phyloP scores from a whole-genome alignment of 2,113 vertebrate species.

The Apaloderma vittatum region DNA sequence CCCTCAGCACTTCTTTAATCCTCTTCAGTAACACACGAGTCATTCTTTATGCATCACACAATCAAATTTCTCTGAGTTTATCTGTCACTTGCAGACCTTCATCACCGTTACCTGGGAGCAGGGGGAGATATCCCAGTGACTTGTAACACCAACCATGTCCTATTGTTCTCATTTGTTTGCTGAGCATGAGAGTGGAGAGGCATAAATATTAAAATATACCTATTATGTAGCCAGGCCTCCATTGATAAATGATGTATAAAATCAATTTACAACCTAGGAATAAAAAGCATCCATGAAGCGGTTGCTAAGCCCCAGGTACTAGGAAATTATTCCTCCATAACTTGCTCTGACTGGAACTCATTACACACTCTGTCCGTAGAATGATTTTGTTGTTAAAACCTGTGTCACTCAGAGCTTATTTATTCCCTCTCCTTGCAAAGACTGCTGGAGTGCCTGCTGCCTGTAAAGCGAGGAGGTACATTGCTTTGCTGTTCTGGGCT shows the following conservation, averaged over 20 bases:
- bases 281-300: constrained; percentile 59
- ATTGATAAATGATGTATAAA: constrained; percentile 80
- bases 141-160: constrained; percentile 37
- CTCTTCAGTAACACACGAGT: neutral
- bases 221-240: constrained; percentile 68
- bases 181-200: neutral
- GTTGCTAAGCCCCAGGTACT: constrained; percentile 46
- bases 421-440: neutral
- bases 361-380: constrained; percentile 7
- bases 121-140: neutral
- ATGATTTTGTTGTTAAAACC: constrained; percentile 39
- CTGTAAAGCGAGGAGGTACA: neutral
- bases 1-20: constrained; percentile 50
- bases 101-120: neutral
- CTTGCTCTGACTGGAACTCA: constrained; percentile 53
- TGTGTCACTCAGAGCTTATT: constrained; percentile 60
- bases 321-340: constrained; percentile 67
- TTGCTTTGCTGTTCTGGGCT: neutral
- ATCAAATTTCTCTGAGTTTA: constrained; percentile 27
- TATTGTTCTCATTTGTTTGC: constrained; percentile 60
- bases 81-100: constrained; percentile 27
- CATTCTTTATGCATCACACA: neutral
- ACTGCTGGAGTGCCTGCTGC: neutral
- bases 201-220: constrained; percentile 72
- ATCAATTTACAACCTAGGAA: constrained; percentile 77